phyloP scores from a whole-genome alignment of 2,113 vertebrate genomes.

The Rostratula benghalensis region DNA sequence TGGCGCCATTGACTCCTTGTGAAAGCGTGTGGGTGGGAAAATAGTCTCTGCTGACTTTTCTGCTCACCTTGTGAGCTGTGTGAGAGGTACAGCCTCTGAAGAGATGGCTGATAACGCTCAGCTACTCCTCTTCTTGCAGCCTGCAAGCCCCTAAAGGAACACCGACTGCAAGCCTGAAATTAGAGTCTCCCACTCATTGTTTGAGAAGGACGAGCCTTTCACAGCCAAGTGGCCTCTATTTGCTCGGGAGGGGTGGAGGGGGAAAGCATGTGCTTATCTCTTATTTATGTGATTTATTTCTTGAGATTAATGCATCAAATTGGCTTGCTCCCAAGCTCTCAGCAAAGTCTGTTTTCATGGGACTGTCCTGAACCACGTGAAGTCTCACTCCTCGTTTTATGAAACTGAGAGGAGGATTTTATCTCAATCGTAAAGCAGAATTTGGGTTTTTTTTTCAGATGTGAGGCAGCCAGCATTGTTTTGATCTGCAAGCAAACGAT shows the following conservation, averaged over 20 bases:
- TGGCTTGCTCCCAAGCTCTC: slow-evolving; percentile 36
- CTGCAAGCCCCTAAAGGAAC: slow-evolving; percentile 28
- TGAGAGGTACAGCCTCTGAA: neutral
- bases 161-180: neutral
- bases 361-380: neutral
- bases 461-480: slow-evolving; percentile 15
- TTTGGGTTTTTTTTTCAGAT: neutral
- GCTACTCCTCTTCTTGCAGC: slow-evolving; percentile 39
- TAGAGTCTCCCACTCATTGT: slow-evolving; percentile 42
- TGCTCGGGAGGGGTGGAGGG: neutral
- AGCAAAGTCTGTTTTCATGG: neutral
- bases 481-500: slow-evolving; percentile 19
- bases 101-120: slow-evolving; percentile 25
- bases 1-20: slow-evolving; percentile 50
- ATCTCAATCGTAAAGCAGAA: slow-evolving; percentile 3
- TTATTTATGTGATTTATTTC: slow-evolving; percentile 44
- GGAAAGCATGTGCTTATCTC: slow-evolving; percentile 49
- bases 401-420: slow-evolving; percentile 12
- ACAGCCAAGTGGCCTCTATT: slow-evolving; percentile 62
- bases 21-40: slow-evolving; percentile 59
- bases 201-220: slow-evolving; percentile 47
- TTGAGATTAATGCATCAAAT: slow-evolving; percentile 38
- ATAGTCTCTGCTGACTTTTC: slow-evolving; percentile 22
- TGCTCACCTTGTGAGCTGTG: slow-evolving; percentile 19
- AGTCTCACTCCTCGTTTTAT: neutral